These are phyloP conservation scores for Actinemys pallida DNA, from an alignment of 2,113 vertebrate genomes.

Conservation along the genomic window DNA sequence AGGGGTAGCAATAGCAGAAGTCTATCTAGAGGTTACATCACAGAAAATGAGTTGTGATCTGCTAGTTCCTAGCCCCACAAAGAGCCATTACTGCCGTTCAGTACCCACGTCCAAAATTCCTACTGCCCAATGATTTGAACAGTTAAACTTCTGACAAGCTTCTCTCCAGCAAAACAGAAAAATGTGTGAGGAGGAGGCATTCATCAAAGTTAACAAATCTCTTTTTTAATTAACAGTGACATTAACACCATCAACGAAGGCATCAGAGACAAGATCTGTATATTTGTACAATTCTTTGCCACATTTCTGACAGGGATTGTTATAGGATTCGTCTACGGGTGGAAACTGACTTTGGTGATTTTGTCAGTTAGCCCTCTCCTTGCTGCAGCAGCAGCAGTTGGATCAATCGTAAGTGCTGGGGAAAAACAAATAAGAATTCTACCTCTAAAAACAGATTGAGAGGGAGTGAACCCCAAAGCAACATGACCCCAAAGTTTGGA, in stretches of 20 bases:
- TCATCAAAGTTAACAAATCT: slow-evolving; percentile 27
- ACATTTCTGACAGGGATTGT: slow-evolving; percentile 26
- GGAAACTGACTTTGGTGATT: slow-evolving; percentile 84
- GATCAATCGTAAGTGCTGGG: slow-evolving; percentile 77
- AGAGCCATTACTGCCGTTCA: neutral
- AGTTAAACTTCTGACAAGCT: slow-evolving; percentile 16
- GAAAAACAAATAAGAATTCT: neutral
- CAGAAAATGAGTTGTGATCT: no score
- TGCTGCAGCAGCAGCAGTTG: slow-evolving; percentile 72
- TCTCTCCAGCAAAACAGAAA: neutral
- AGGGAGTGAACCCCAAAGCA: no score
- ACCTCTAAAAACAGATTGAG: neutral
- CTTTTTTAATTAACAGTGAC: slow-evolving; percentile 74
- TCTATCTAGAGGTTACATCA: no score
- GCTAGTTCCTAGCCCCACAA: no score
- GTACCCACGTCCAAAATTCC: slow-evolving; percentile 37
- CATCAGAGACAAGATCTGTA: slow-evolving; percentile 46
- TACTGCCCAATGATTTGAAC: neutral
- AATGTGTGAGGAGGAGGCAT: neutral
- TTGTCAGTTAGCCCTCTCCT: slow-evolving; percentile 81
- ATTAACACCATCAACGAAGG: slow-evolving; percentile 83
- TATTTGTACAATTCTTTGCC: no score
- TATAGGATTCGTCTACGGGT: slow-evolving; percentile 81
- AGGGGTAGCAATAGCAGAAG: no score
- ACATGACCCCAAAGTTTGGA: no score